Percentiles rank a stretch among this genome's conserved stretches.
Conservation (phyloP, 1,140 invertebrate genomes). For the Microplitis demolitor region DNA sequence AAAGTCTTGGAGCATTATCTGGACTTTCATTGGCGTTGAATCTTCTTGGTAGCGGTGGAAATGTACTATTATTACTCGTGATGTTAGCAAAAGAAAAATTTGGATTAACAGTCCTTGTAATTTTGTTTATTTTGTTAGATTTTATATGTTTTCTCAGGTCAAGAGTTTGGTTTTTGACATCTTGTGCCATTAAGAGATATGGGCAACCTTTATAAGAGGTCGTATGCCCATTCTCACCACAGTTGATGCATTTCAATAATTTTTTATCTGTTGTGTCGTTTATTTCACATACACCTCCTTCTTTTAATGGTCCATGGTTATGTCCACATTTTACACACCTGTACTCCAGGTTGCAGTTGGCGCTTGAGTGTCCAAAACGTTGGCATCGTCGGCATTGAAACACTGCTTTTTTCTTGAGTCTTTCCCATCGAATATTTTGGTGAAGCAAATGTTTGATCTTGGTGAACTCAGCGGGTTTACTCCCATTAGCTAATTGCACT, state of each 20-base stretch:
- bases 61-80: too few species aligned
- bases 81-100: too few species aligned
- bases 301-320: conserved; percentile 13
- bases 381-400: conserved; percentile 23
- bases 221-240: conserved; percentile 22
- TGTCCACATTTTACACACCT: conserved; percentile 24
- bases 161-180: not conserved
- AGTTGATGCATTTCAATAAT: conserved; percentile 23
- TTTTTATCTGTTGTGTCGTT: not conserved
- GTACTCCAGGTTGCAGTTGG: not conserved
- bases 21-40: too few species aligned
- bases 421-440: conserved; percentile 16
- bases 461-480: not conserved
- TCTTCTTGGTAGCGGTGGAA: too few species aligned
- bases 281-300: not conserved
- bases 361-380: conserved; percentile 2
- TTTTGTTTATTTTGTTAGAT: not conserved
- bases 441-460: not conserved
- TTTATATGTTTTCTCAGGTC: not conserved
- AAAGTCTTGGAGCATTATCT: too few species aligned
- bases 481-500: not conserved
- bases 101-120: not conserved
- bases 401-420: not conserved
- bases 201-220: conserved; percentile 30
- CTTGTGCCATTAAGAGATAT: conserved; percentile 3